Conservation (phyloP, 2,113 vertebrate species). For the Charina bottae region DNA sequence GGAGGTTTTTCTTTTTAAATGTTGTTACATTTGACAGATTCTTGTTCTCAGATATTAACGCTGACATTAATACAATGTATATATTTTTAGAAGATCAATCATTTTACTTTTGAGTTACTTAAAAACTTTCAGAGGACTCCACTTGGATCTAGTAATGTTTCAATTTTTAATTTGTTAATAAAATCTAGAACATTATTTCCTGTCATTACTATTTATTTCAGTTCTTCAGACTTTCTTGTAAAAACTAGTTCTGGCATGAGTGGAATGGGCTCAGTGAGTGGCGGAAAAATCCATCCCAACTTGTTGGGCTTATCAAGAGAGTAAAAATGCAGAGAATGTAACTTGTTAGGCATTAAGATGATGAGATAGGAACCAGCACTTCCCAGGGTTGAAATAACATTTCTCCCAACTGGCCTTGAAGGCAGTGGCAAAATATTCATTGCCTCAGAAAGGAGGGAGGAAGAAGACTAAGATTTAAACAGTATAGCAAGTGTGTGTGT, state of each 20-base stretch:
- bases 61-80: not conserved
- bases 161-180: not conserved
- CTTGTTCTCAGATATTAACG: not conserved
- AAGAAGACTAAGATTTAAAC: not conserved
- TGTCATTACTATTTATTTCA: not conserved
- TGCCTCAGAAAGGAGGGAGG: not conserved
- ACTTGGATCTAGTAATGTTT: not conserved
- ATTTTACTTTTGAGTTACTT: not conserved
- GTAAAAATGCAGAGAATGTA: not conserved
- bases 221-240: not conserved
- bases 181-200: not conserved
- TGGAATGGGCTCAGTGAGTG: not conserved
- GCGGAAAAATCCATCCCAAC: not conserved
- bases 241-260: not conserved
- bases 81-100: not conserved
- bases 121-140: not conserved
- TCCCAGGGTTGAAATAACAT: not conserved
- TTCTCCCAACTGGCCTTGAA: not conserved
- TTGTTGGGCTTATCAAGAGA: not conserved
- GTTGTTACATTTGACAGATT: not conserved
- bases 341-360: not conserved
- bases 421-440: not conserved
- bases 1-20: not conserved
- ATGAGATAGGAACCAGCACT: not conserved
- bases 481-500: not conserved